Evolutionary conservation across 2,888 invertebrate species (phyloP), one percentile per base, ranked within the genome.

Genomic region (Drosophila birchii): DNA sequence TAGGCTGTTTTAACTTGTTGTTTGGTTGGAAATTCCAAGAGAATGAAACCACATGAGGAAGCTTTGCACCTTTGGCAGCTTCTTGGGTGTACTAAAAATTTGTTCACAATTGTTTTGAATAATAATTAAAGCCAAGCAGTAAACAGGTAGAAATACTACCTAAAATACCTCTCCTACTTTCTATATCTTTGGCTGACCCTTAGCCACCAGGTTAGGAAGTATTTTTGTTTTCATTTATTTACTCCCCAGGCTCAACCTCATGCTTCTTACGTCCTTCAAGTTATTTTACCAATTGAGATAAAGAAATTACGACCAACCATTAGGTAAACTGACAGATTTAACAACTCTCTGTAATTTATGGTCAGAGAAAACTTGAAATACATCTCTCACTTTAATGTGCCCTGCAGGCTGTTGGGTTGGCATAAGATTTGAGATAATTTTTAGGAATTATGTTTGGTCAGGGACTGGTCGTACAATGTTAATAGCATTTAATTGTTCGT

Each of bases 381-480:
- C 54, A 54, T 39, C 39, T 32, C 20, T 36, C 8, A 54, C n/a
- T 41, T 54, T 60, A 55, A 54, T 54, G 29, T 9, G 29, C 39
- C 8, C 55, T 32, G 39, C 12, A 53, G 29, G 20, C 55, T 45
- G 29, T 7, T 26, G 14, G 16, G 20, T 34, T 51, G 51, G 20
- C 16, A 51, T 20, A 20, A 45, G 61, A 45, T 38, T 43, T n/a
- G 3, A 45, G 39, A 60, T 57, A 56, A 56, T 56, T 56, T 34
- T 44, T 39, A 16, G 4, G 23, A 47, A 62, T 47, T 62, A 34
- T 63, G 32, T 57, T 41, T 57, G 60, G 20, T 57, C 58, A 41
- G 57, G 14, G 32, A 45, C 38, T 47, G 36, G 44, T n/a, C 7
- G 29, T 11, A 34, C 39, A 18, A 38, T 45, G 32, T 32, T 34